Percentiles rank a stretch among this genome's conserved stretches.
Evolutionary conservation across 2,888 invertebrate species (phyloP).

Genomic region (Polydrusus tereticollis): DNA sequence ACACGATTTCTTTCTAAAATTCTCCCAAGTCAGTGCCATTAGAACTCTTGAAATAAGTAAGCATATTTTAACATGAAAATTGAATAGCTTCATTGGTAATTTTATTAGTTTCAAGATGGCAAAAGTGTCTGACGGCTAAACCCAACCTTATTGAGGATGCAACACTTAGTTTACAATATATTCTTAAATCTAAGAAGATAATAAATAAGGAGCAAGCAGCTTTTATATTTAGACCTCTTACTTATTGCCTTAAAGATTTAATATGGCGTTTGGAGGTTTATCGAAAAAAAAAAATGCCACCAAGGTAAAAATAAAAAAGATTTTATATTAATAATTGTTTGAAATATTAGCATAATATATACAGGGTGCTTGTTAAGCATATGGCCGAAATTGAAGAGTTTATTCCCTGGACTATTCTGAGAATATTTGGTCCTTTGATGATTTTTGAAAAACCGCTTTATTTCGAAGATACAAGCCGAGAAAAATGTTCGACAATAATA

Average conservation of each 20-base stretch:
- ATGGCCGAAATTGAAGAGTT: too few species aligned
- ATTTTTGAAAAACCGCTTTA: too few species aligned
- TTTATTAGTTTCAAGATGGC: constrained; percentile 56
- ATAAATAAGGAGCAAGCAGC: constrained; percentile 74
- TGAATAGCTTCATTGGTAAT: not conserved
- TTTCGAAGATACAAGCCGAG: too few species aligned
- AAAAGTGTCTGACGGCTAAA: constrained; percentile 65
- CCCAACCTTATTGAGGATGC: constrained; percentile 66
- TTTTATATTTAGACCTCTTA: constrained; percentile 74
- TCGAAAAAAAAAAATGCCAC: constrained; percentile 39
- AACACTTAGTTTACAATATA: constrained; percentile 70
- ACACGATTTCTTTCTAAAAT: constrained; percentile 72
- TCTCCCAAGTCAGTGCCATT: constrained; percentile 75
- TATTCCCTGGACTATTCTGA: too few species aligned
- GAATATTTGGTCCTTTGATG: too few species aligned
- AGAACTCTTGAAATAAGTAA: constrained; percentile 69
- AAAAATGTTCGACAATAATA: too few species aligned
- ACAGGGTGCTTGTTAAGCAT: too few species aligned
- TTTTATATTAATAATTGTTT: too few species aligned
- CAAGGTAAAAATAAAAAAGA: not conserved
- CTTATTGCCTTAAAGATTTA: constrained; percentile 73
- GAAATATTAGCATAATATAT: too few species aligned
- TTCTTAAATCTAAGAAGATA: constrained; percentile 71
- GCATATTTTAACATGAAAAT: not conserved
- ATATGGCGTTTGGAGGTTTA: constrained; percentile 55